Evolutionary conservation across 2,888 invertebrate species (phyloP).

Genomic region (Esperia sulphurella): DNA sequence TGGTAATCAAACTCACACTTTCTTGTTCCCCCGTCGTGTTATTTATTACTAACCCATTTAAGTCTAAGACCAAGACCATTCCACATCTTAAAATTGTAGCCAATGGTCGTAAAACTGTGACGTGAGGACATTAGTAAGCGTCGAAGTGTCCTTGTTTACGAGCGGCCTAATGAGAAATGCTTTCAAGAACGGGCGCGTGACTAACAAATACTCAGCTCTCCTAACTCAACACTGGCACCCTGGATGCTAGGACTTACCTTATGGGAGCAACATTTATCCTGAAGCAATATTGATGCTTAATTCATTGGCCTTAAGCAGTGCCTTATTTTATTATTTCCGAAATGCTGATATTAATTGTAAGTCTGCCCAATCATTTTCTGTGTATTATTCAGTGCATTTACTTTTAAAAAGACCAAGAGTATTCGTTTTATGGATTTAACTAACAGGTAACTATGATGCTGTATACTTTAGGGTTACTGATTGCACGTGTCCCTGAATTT

Average conservation of each 20-base stretch:
- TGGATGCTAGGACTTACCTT: not conserved
- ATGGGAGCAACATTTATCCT: not conserved
- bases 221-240: constrained; percentile 15
- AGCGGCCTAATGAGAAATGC: constrained; percentile 65
- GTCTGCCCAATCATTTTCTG: not conserved
- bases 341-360: no score
- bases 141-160: constrained; percentile 68
- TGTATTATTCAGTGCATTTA: not conserved
- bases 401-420: not conserved
- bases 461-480: no score
- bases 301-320: no score
- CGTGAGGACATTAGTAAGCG: constrained; percentile 63
- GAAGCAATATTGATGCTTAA: no score
- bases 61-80: constrained; percentile 28
- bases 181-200: constrained; percentile 53
- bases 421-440: no score
- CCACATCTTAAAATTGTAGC: constrained; percentile 48
- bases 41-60: constrained; percentile 46
- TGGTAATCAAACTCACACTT: constrained; percentile 39
- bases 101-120: constrained; percentile 61
- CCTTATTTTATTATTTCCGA: no score
- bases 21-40: constrained; percentile 24
- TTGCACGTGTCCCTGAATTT: no score
- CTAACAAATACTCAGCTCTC: constrained; percentile 45
- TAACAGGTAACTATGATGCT: no score